These are phyloP conservation scores for Anoplius nigerrimus DNA, from an alignment of 2,888 invertebrate species.

Conservation along the genomic window DNA sequence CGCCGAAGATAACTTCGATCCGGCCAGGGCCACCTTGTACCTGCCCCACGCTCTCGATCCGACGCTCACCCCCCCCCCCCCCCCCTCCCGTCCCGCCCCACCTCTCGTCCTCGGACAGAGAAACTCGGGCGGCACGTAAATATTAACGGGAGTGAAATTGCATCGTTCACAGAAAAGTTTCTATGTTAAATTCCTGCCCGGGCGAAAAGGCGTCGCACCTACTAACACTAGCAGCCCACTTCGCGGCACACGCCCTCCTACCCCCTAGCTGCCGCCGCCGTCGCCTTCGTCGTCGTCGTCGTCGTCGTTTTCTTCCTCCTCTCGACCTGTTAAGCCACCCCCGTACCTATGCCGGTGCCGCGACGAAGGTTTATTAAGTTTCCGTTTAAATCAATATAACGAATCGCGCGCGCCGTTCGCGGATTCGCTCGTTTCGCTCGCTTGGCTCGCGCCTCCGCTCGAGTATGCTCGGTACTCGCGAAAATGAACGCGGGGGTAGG, in stretches of 20 bases:
- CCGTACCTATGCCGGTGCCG: neutral
- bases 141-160: slow-evolving; percentile 35
- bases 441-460: no score
- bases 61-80: no score
- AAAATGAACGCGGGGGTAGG: no score
- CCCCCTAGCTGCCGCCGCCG: no score
- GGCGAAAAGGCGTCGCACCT: slow-evolving; percentile 7
- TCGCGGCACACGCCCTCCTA: no score
- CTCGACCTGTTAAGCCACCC: neutral
- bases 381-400: slow-evolving; percentile 38
- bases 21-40: no score
- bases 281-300: neutral
- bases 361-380: slow-evolving; percentile 30
- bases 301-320: neutral
- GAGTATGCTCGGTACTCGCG: no score
- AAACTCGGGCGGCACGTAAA: slow-evolving; percentile 17
- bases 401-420: slow-evolving; percentile 16
- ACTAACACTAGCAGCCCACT: no score
- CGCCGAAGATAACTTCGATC: slow-evolving; percentile 16
- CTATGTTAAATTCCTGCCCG: slow-evolving; percentile 29
- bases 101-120: no score
- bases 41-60: no score
- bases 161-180: slow-evolving; percentile 25
- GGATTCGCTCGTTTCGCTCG: no score
- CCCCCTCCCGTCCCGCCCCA: no score